These are phyloP conservation scores for Petrosia ficiformis DNA, from an alignment of 37 sponge, comb jelly and placozoan species.

Conservation along the genomic window DNA sequence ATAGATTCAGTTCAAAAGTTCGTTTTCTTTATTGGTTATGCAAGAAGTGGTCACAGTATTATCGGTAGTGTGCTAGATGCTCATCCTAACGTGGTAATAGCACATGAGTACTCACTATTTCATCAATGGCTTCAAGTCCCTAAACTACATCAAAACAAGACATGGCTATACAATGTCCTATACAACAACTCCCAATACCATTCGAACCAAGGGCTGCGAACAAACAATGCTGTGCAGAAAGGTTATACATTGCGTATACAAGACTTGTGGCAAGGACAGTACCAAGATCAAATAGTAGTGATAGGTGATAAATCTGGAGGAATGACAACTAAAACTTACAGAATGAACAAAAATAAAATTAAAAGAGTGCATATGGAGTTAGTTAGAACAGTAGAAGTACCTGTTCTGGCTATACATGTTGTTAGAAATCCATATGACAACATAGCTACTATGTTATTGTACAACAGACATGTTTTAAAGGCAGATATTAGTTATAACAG, in stretches of 20 bases:
- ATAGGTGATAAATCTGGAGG: conserved; percentile 55
- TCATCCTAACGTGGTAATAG: conserved; percentile 62
- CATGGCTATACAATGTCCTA: conserved; percentile 24
- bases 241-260: conserved; percentile 42
- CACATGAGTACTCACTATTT: conserved; percentile 55
- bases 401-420: conserved; percentile 40
- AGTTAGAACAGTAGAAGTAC: conserved; percentile 13
- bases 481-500: conserved; percentile 2
- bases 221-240: conserved; percentile 10
- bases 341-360: conserved; percentile 9
- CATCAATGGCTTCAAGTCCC: conserved; percentile 4
- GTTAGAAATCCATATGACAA: conserved; percentile 67
- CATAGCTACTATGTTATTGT: conserved; percentile 63
- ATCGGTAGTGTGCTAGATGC: conserved; percentile 62
- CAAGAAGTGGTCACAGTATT: conserved; percentile 66
- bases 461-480: conserved; percentile 21
- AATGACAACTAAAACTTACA: conserved; percentile 30
- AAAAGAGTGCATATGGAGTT: conserved; percentile 7
- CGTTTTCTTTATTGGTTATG: conserved; percentile 63
- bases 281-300: conserved; percentile 9
- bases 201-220: conserved; percentile 6
- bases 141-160: background rate
- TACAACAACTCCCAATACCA: conserved; percentile 15
- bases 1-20: conserved; percentile 24
- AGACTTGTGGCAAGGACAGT: conserved; percentile 42